Evolutionary conservation across 2,888 invertebrate genomes (phyloP), one percentile per base, ranked within the genome.

Genomic region (Minunthozetes semirufus): DNA sequence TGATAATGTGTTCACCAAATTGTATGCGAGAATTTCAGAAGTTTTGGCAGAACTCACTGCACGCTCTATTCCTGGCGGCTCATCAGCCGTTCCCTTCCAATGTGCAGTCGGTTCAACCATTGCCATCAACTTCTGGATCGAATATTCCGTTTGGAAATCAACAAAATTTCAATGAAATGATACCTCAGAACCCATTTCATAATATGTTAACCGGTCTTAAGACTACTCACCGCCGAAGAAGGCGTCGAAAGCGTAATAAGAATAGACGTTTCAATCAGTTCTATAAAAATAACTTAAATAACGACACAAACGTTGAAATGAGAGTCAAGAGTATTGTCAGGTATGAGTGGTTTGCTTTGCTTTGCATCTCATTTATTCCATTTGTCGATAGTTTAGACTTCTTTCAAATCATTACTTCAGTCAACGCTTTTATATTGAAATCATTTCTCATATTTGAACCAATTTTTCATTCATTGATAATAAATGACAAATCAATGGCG

Each of bases 1-100:
- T 33, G 27, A 63, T 29, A 33, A 63, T 63, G 63, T 63, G 63
- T 63, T 63, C 63, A n/a, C 63, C 15, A 1, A 33, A 33, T 63
- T 63, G 63, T 38, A 19, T 71, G 15, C 46, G 17, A 74, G 50
- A 71, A 19, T 72, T 70, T 72, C 70, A 66, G 25, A 74, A 46
- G 48, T 66, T 71, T 19, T 66, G 68, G 74, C 46, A 66, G 38
- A 63, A 66, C 66, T 73, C 75, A 71, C 25, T 77, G 61, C 46
- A 74, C 19, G 48, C 73, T 17, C 56, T 74, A 19, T 38, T 74
- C 46, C 15, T 72, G 29, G 72, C 72, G 13, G 29, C 59, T 33
- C 63, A 63, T 6, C 63, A 33, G 33, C 15, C 63, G 27, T 17
- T 63, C 9, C n/a, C 63, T 15, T 25, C 63, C 1, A 27, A 42